These are phyloP conservation scores for Parnassius glacialis DNA, from an alignment of 2,888 invertebrate genomes.

Conservation along the genomic window DNA sequence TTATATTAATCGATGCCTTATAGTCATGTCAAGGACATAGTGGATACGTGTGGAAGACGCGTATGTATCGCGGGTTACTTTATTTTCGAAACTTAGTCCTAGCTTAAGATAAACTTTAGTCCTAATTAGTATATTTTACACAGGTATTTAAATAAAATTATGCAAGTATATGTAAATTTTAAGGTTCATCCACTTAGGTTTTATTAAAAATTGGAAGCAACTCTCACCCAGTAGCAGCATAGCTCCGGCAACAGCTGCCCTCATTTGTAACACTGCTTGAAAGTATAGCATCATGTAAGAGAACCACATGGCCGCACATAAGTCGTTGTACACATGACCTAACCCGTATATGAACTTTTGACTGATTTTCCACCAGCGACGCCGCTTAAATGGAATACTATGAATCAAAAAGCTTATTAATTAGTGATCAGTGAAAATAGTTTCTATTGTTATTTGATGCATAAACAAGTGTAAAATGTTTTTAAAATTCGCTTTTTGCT, in stretches of 20 bases:
- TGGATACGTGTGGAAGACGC: slow-evolving; percentile 52
- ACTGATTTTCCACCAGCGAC: slow-evolving; percentile 59
- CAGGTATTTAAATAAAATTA: background rate
- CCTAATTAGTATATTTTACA: background rate
- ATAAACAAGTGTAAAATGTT: no score
- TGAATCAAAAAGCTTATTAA: slow-evolving; percentile 29
- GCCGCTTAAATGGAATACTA: slow-evolving; percentile 54
- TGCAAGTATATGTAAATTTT: no score
- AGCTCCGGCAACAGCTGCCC: slow-evolving; percentile 79
- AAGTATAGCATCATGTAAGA: slow-evolving; percentile 94
- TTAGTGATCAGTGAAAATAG: no score
- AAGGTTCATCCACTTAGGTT: no score
- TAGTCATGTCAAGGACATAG: slow-evolving; percentile 18
- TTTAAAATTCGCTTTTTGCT: no score
- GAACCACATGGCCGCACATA: slow-evolving; percentile 98
- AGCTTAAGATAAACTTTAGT: background rate
- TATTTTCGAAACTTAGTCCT: background rate
- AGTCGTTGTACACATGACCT: slow-evolving; percentile 95
- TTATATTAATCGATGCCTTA: slow-evolving; percentile 5
- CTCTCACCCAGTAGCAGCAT: slow-evolving; percentile 85
- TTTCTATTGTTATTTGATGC: no score
- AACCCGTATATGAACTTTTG: slow-evolving; percentile 82
- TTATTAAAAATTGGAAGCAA: background rate
- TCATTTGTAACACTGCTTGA: slow-evolving; percentile 81
- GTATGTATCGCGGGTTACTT: slow-evolving; percentile 85